A percentile compares a stretch with the other conserved stretches of the same genome.
These are phyloP conservation scores for Tadarida brasiliensis DNA, from an alignment of 2,797 vertebrate species.

Conservation along the genomic window DNA sequence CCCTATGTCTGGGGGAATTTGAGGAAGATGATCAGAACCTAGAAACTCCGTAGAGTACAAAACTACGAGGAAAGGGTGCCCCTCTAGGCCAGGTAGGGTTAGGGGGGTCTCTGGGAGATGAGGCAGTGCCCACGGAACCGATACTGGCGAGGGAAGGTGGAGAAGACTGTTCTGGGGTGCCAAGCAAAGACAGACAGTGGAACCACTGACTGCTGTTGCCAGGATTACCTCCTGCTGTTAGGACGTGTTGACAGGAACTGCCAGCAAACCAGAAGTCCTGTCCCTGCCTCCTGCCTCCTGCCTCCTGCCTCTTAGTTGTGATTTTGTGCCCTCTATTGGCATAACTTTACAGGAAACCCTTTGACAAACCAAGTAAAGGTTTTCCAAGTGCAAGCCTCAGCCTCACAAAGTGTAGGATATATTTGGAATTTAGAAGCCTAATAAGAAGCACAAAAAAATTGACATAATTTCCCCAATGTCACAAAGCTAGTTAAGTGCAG, in stretches of 20 bases:
- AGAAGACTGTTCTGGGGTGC: neutral
- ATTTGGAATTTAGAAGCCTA: conserved; percentile 9
- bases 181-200: neutral
- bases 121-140: neutral
- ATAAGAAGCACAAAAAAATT: neutral
- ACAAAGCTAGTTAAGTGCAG: neutral
- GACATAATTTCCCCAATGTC: neutral
- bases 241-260: neutral
- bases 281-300: neutral
- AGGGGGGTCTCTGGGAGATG: neutral
- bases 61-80: neutral
- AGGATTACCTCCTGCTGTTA: neutral
- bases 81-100: fast-evolving
- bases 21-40: neutral
- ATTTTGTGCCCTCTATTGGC: neutral
- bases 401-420: neutral
- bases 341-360: neutral
- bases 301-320: neutral
- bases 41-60: neutral
- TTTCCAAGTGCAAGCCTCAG: neutral
- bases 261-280: neutral
- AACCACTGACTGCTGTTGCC: neutral
- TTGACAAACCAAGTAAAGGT: neutral
- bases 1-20: neutral
- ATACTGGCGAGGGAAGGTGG: neutral